A percentile compares a stretch with the other conserved stretches of the same genome.
Evolutionary conservation across 2,113 vertebrate species (phyloP).

Genomic region (Myrmecobius fasciatus): DNA sequence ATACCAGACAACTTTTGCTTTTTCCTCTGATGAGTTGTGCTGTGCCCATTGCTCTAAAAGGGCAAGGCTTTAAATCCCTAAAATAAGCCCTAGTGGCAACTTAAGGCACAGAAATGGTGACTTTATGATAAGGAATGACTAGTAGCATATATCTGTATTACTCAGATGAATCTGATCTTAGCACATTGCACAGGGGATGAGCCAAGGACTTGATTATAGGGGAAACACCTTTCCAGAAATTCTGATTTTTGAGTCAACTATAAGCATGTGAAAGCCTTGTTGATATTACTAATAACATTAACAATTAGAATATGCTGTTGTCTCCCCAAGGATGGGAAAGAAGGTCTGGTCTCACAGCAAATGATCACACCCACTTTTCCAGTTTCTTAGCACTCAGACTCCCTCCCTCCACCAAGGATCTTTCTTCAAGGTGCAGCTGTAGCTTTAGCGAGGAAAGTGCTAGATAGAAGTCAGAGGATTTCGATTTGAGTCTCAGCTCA

Average conservation of each 20-base stretch:
- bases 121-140: not conserved
- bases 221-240: not conserved
- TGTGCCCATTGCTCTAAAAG: not conserved
- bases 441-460: not conserved
- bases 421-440: not conserved
- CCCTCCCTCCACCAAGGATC: not conserved
- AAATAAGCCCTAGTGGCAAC: not conserved
- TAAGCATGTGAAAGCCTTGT: slow-evolving; percentile 1
- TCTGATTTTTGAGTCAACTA: slow-evolving; percentile 10
- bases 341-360: not conserved
- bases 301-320: not conserved
- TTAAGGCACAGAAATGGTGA: not conserved
- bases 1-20: too few relatives aligned
- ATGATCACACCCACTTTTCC: not conserved
- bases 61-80: too few relatives aligned
- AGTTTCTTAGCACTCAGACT: not conserved
- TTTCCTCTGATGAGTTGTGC: not conserved
- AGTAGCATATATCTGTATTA: not conserved
- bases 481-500: not conserved
- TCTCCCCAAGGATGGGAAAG: not conserved
- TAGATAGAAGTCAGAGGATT: not conserved
- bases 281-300: not conserved
- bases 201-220: not conserved
- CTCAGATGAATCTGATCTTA: not conserved
- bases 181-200: slow-evolving; percentile 22